Percentiles rank a stretch among this genome's conserved stretches.
Conservation (phyloP, 2,888 invertebrate species). For the Brenthis hecate region DNA sequence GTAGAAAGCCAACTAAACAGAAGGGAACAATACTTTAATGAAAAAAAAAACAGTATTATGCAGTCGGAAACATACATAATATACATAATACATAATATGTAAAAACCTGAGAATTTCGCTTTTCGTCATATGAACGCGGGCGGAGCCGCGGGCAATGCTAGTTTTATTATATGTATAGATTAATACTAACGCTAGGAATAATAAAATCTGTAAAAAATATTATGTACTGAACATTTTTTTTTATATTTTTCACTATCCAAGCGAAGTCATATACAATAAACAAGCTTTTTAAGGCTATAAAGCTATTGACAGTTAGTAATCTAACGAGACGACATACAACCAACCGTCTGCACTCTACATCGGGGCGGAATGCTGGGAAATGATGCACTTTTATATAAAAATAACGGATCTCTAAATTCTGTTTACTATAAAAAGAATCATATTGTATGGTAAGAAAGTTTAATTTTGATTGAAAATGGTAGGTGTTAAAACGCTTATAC, state of each 20-base stretch:
- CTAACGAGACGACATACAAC: constrained; percentile 12
- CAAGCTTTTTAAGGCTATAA: not conserved
- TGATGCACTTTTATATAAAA: not conserved
- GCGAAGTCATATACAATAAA: not conserved
- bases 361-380: constrained; percentile 14
- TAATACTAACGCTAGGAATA: too few relatives aligned
- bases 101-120: too few relatives aligned
- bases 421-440: not conserved
- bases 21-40: too few relatives aligned
- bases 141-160: too few relatives aligned
- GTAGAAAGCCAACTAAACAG: too few relatives aligned
- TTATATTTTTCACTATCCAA: not conserved
- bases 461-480: not conserved
- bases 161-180: too few relatives aligned
- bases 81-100: too few relatives aligned
- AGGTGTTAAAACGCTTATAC: constrained; percentile 5
- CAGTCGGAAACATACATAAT: too few relatives aligned
- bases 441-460: not conserved
- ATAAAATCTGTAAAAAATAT: too few relatives aligned
- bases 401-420: not conserved
- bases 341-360: constrained; percentile 14
- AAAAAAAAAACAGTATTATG: too few relatives aligned
- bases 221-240: too few relatives aligned
- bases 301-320: constrained; percentile 11
- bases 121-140: too few relatives aligned